These are phyloP conservation scores for Sinotaia quadrata DNA, from an alignment of 2,888 invertebrate species.

Conservation along the genomic window DNA sequence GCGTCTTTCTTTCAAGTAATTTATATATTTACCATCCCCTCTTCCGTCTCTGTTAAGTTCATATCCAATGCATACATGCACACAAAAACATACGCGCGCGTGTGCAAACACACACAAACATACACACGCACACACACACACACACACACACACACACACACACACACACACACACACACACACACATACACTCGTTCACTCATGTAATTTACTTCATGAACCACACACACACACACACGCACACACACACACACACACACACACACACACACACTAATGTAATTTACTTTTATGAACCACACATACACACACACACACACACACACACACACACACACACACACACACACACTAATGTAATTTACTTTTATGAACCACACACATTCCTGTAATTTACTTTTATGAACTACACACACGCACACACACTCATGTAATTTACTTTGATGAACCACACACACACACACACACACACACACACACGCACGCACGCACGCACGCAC, in stretches of 20 bases:
- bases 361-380: not conserved
- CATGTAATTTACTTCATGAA: no score
- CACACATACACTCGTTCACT: no score
- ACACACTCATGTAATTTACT: no score
- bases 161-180: not conserved
- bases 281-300: no score
- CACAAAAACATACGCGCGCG: not conserved
- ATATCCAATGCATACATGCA: not conserved
- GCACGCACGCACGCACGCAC: conserved; percentile 1
- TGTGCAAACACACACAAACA: no score
- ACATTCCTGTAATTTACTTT: conserved; percentile 3
- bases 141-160: conserved; percentile 18
- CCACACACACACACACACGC: no score
- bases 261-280: no score
- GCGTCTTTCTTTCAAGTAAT: no score
- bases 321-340: not conserved
- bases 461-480: conserved; percentile 9
- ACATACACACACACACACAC: conserved; percentile 9
- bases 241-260: not conserved
- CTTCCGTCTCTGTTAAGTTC: not conserved
- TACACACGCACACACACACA: no score
- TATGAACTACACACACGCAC: conserved; percentile 9
- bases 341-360: not conserved
- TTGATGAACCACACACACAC: conserved; percentile 6
- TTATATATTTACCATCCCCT: no score